Percentiles rank a stretch among this genome's conserved stretches.
These are phyloP conservation scores for Acanthurus leucopareius DNA, from an alignment of 2,797 vertebrate species.

Conservation along the genomic window DNA sequence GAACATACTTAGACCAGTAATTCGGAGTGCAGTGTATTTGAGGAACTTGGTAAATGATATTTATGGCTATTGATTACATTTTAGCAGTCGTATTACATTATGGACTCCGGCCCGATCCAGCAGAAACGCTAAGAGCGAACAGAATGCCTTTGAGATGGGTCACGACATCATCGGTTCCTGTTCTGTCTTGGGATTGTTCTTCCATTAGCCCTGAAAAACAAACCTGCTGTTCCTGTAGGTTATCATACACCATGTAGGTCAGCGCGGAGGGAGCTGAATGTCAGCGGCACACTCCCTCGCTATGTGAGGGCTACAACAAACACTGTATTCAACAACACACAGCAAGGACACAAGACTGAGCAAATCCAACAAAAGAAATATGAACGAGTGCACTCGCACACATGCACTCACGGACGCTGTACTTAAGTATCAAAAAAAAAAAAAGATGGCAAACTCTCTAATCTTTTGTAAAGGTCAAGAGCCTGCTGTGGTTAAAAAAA, in stretches of 20 bases:
- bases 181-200: slow-evolving; percentile 48
- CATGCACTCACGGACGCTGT: background rate
- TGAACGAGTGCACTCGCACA: background rate
- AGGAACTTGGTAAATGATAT: slow-evolving; percentile 33
- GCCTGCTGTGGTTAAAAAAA: background rate
- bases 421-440: background rate
- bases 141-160: slow-evolving; percentile 55
- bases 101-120: slow-evolving; percentile 13
- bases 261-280: slow-evolving; percentile 56
- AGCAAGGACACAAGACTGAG: slow-evolving; percentile 32
- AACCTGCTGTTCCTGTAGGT: slow-evolving; percentile 63
- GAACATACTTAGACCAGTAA: background rate
- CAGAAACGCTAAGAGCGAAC: slow-evolving; percentile 36
- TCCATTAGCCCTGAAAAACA: slow-evolving; percentile 74
- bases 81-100: slow-evolving; percentile 53
- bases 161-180: slow-evolving; percentile 54
- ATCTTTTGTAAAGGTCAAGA: slow-evolving; percentile 37
- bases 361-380: slow-evolving; percentile 9
- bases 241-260: slow-evolving; percentile 73
- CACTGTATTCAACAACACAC: slow-evolving; percentile 30
- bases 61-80: slow-evolving; percentile 48
- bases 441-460: slow-evolving; percentile 1
- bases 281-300: slow-evolving; percentile 47
- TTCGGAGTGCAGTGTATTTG: slow-evolving; percentile 24
- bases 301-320: slow-evolving; percentile 53